Percentiles rank a stretch among this genome's conserved stretches.
These are phyloP conservation scores for Aythya fuligula DNA, from an alignment of 2,797 vertebrate genomes.

Conservation along the genomic window DNA sequence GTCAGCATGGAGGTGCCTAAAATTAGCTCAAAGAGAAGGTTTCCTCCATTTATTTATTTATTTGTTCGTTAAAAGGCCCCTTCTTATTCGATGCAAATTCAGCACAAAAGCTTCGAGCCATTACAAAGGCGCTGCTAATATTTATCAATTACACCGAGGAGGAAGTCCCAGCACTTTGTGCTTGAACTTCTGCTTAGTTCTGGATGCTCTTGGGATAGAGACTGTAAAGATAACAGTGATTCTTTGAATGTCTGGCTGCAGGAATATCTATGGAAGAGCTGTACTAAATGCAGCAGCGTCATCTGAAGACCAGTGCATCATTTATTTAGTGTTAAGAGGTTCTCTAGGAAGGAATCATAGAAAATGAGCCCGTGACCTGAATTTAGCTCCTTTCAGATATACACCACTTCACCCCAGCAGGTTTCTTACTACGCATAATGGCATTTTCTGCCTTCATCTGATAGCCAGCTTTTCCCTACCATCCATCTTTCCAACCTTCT, in stretches of 20 bases:
- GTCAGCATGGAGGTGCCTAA: constrained; percentile 61
- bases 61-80: constrained; percentile 47
- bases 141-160: constrained; percentile 23
- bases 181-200: not conserved
- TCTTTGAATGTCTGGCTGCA: not conserved
- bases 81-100: constrained; percentile 59
- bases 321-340: not conserved
- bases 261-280: not conserved
- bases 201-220: not conserved
- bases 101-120: constrained; percentile 31
- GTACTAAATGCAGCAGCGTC: not conserved
- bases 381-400: not conserved
- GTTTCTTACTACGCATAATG: not conserved
- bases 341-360: not conserved
- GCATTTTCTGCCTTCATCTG: not conserved
- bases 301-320: not conserved
- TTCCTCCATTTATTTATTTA: constrained; percentile 71
- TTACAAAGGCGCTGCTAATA: not conserved
- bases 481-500: not conserved
- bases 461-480: not conserved
- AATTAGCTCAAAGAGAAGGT: constrained; percentile 69
- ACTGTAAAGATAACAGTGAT: not conserved
- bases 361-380: not conserved
- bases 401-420: not conserved
- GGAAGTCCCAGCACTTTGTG: not conserved